Base-by-base conservation (phyloP, 2,888 invertebrate species). In the Actias luna region DNA sequence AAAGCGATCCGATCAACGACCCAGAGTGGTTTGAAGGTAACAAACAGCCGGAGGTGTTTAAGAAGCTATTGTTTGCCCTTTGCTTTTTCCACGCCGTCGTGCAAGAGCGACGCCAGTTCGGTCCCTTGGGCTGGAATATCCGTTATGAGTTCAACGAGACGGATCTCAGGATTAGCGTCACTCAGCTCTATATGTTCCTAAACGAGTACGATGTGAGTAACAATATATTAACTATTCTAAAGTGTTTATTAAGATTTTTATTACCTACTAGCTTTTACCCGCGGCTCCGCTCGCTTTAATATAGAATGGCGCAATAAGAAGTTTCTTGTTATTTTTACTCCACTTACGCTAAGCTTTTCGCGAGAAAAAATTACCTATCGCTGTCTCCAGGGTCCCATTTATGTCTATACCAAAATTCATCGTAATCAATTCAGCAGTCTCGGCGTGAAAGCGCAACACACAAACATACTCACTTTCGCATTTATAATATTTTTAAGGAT, bases 81-180 rank as follows among this genome's bases (percentile, higher is more conserved):
- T 98, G 98, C 85, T 99, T 99, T 92, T 99, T 99, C 92, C 99
- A 99, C 85, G 99, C 97, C 0, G 94, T 98, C 57, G 95, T 98
- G 0, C 98, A 98, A 85, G 99, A 99, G 85, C 93, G 99, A 61
- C 89, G 97, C 7, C 97, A 97, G 85, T 99, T 98, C 81, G 98
- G 98, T 0, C 96, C 98, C 0, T 94, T 98, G 27, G 99, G 99
- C 0, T 99, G 98, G 98, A 99, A 99, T 83, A 98, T 97, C 66
- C 95, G 96, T 0, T 99, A 99, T 79, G 98, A 98, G 82, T 99
- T 99, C 85, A 98, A 98, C 80, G 98, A 99, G 83, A 98, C 98
- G 0, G 99, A 99, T 87, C 91, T 99, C 46, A 93, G 96, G 64
- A 98, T 99, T 67, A 98, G 98, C 68, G 95, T 97, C 42, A 94